A percentile compares a stretch with the other conserved stretches of the same genome.
Conservation (phyloP, 2,888 invertebrate genomes). For the Amphimallon solstitiale region DNA sequence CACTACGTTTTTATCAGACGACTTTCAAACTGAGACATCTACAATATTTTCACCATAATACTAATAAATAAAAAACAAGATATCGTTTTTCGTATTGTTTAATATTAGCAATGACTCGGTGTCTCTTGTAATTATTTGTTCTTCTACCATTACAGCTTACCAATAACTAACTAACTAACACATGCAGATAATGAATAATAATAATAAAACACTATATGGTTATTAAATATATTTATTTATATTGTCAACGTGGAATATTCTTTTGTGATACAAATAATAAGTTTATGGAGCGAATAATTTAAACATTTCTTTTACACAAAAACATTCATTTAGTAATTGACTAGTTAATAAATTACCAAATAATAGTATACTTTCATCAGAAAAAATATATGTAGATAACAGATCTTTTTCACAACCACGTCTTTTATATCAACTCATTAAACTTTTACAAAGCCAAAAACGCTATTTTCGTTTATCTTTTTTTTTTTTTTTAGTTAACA, state of each 20-base stretch:
- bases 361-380: slow-evolving; percentile 15
- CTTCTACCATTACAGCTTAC: no score
- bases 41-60: no score
- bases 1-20: no score
- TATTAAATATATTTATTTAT: slow-evolving; percentile 61
- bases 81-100: no score
- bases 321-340: slow-evolving; percentile 40
- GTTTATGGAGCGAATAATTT: slow-evolving; percentile 27
- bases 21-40: no score
- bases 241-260: slow-evolving; percentile 60
- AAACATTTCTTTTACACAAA: slow-evolving; percentile 29
- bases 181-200: neutral
- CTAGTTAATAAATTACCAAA: slow-evolving; percentile 30
- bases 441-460: slow-evolving; percentile 19
- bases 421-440: slow-evolving; percentile 23
- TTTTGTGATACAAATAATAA: slow-evolving; percentile 34
- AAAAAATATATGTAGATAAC: slow-evolving; percentile 33
- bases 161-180: no score
- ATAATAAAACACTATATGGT: slow-evolving; percentile 24
- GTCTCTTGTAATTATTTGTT: no score
- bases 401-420: slow-evolving; percentile 38
- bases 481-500: neutral
- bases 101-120: no score
- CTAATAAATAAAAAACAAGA: no score
- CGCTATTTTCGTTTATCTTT: slow-evolving; percentile 21